Evolutionary conservation across 2,797 vertebrate genomes (phyloP).

Genomic region (Danio tinwini): DNA sequence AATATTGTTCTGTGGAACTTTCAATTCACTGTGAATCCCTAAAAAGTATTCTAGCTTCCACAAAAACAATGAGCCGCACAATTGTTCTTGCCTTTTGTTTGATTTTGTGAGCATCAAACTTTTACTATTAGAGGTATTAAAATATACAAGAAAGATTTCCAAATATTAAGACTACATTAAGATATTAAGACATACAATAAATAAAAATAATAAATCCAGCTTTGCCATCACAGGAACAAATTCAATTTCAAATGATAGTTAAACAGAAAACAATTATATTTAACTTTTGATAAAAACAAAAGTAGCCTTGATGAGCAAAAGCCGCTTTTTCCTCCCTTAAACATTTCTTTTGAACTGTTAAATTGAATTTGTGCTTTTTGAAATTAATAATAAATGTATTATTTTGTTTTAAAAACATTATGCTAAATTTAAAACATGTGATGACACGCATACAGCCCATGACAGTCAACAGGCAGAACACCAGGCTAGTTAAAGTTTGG

Average conservation of each 20-base stretch:
- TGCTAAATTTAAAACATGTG: neutral
- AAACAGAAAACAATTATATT: neutral
- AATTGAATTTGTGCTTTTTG: too few species aligned
- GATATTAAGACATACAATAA: too few species aligned
- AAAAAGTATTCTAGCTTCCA: neutral
- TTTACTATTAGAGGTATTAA: too few species aligned
- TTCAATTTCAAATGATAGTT: neutral
- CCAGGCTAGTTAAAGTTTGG: slow-evolving; percentile 37
- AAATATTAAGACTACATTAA: too few species aligned
- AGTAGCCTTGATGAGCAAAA: neutral
- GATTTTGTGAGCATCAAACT: neutral
- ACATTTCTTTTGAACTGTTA: neutral
- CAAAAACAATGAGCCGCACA: neutral
- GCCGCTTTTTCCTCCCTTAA: too few species aligned
- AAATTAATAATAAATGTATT: too few species aligned
- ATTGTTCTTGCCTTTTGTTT: too few species aligned
- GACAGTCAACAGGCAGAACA: slow-evolving; percentile 8
- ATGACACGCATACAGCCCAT: neutral
- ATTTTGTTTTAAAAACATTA: neutral
- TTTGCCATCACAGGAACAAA: neutral
- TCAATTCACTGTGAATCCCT: neutral
- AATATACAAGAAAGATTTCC: neutral
- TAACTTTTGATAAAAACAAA: neutral
- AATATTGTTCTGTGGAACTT: neutral
- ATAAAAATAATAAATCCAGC: neutral